Evolutionary conservation across 2,797 vertebrate genomes (phyloP), one percentile per base, ranked within the genome.

Genomic region (Rhinichthys osculus): DNA sequence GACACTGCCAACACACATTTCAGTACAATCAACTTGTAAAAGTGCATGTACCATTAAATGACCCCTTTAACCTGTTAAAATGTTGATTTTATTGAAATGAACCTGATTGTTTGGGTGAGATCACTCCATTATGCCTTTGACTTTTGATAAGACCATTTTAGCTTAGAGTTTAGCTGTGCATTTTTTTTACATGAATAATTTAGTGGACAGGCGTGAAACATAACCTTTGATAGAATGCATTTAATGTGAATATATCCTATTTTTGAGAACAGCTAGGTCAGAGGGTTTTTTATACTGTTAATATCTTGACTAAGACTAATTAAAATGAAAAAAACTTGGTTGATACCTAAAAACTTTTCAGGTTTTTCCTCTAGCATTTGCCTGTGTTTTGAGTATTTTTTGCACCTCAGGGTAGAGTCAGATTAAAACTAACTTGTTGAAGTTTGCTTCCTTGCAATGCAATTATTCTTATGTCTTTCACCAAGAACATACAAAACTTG

Each of bases 161-260:
- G 23, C 27, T 72, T 72, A 30, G 7, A 23, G 38, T 44, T 72
- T 30, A 19, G 17, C 17, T 0, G 6, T 33, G 72, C 13, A 38
- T 69, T 17, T 17, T 17, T 86, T 87, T 67, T 19, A 21, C 72
- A 70, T 87, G 14, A 86, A 84, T 87, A 73, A 87, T 86, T 33
- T n/a, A 82, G 40, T 69, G 42, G 47, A 78, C 82, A 47, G 47
- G 84, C 1, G 66, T 42, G 23, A 81, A 71, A 35, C 21, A 38
- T 27, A 72, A 59, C 50, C 47, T 82, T 35, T 59, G n/a, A 71
- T 50, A 71, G 33, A 71, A 40, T 70, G 33, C 79, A 70, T 19
- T 71, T 17, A 40, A 40, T 57, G 23, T 71, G 47, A 82, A 35
- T 13, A 27, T 8, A 17, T 54, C 47, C 23, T 50, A 11, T 35